phyloP scores from a whole-genome alignment of 2,797 vertebrate genomes.

The Podarcis siculus region DNA sequence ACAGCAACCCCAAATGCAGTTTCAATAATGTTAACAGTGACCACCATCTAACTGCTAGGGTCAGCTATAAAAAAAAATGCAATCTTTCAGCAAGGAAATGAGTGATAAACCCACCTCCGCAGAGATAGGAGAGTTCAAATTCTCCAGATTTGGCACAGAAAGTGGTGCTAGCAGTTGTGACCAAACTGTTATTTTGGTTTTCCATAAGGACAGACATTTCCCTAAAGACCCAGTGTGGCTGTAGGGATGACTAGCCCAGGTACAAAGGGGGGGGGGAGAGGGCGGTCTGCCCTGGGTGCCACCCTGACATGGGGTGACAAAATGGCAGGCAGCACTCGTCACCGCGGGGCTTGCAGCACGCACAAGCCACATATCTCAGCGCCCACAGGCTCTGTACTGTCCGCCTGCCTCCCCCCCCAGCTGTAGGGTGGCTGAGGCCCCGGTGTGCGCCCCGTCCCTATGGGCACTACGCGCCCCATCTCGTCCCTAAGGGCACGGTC shows the following conservation, averaged over 20 bases:
- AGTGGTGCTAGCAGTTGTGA: background rate
- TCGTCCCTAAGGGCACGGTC: too few relatives aligned
- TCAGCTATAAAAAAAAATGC: background rate
- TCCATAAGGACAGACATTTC: background rate
- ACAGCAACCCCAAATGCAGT: conserved; percentile 41
- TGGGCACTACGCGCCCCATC: too few relatives aligned
- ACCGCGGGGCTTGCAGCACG: too few relatives aligned
- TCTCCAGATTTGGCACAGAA: background rate
- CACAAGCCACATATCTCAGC: too few relatives aligned
- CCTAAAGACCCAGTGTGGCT: background rate
- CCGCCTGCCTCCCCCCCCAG: too few relatives aligned
- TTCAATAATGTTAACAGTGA: conserved; percentile 4
- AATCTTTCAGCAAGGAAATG: background rate
- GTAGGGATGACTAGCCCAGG: too few relatives aligned
- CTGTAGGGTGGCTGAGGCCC: too few relatives aligned
- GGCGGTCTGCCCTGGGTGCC: too few relatives aligned
- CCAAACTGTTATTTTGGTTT: background rate
- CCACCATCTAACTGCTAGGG: background rate
- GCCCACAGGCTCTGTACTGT: too few relatives aligned
- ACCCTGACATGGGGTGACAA: too few relatives aligned
- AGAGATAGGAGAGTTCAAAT: background rate
- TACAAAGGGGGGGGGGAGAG: too few relatives aligned
- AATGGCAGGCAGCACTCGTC: too few relatives aligned
- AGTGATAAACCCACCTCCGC: background rate
- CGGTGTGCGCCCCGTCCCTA: accelerated